phyloP scores from a whole-genome alignment of 2,888 invertebrate species.

The Stenodema calcarata region DNA sequence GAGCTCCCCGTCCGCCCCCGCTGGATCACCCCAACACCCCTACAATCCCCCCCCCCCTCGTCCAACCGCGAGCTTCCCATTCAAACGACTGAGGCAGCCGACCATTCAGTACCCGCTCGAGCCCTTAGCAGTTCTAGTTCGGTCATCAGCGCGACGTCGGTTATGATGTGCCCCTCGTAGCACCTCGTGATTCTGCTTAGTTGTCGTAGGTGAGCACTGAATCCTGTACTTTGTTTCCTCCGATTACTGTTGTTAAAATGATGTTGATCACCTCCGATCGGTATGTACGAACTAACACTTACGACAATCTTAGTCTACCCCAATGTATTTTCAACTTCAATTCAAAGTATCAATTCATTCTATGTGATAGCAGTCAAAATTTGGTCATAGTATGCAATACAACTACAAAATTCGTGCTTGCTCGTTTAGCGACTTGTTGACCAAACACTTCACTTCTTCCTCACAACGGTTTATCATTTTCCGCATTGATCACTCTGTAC shows the following conservation, averaged over 20 bases:
- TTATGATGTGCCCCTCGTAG: conserved; percentile 26
- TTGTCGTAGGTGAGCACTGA: conserved; percentile 35
- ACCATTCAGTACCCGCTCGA: conserved; percentile 37
- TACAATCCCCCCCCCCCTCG: not conserved
- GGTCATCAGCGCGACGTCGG: not conserved
- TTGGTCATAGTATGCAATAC: no score
- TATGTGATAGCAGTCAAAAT: no score
- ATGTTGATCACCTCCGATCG: not conserved
- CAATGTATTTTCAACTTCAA: no score
- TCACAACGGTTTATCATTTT: no score
- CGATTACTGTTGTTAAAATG: not conserved
- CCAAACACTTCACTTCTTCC: no score
- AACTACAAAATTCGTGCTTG: no score
- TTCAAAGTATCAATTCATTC: no score
- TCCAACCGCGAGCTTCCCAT: not conserved
- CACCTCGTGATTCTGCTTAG: conserved; percentile 28
- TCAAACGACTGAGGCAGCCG: conserved; percentile 3
- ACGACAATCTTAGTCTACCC: not conserved
- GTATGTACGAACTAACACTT: not conserved
- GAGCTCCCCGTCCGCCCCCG: not conserved
- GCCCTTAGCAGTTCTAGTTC: conserved; percentile 1
- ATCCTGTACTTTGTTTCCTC: not conserved
- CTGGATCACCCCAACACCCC: not conserved
- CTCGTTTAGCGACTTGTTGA: no score
- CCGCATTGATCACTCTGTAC: no score